phyloP scores from a whole-genome alignment of 2,113 vertebrate genomes.

The Pachypanchax playfairii region DNA sequence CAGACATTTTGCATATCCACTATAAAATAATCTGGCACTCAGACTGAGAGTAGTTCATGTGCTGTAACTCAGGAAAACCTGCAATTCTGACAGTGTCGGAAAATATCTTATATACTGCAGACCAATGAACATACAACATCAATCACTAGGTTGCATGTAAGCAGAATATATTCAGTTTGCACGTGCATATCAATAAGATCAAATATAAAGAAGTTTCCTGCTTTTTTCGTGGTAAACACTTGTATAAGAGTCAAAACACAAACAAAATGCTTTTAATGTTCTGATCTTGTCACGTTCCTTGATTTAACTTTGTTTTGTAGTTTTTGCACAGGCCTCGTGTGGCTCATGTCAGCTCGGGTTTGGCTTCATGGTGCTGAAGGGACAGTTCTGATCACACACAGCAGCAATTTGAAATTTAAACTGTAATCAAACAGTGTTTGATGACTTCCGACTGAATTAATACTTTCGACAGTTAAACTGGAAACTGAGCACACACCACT shows the following conservation, averaged over 20 bases:
- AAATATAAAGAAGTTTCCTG: no score
- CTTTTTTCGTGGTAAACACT: no score
- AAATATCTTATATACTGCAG: not conserved
- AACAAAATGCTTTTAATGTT: no score
- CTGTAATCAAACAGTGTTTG: slow-evolving; percentile 5
- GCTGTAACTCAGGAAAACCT: not conserved
- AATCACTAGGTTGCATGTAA: no score
- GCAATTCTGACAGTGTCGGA: not conserved
- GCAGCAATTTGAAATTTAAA: not conserved
- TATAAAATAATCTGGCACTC: slow-evolving; percentile 42
- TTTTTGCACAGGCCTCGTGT: slow-evolving; percentile 2
- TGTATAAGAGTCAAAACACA: no score
- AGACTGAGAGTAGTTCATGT: slow-evolving; percentile 12
- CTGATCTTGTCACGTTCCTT: not conserved
- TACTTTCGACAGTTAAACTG: no score
- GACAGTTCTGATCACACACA: slow-evolving; percentile 14
- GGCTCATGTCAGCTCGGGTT: slow-evolving; percentile 10
- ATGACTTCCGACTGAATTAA: not conserved
- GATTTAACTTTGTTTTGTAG: not conserved
- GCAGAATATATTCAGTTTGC: no score
- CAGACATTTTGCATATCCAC: slow-evolving; percentile 36
- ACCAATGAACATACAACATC: not conserved
- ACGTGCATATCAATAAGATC: no score
- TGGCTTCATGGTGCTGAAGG: slow-evolving; percentile 32
- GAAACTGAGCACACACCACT: not conserved